Evolutionary conservation across 2,113 vertebrate species (phyloP).

Genomic region (Upupa epops): DNA sequence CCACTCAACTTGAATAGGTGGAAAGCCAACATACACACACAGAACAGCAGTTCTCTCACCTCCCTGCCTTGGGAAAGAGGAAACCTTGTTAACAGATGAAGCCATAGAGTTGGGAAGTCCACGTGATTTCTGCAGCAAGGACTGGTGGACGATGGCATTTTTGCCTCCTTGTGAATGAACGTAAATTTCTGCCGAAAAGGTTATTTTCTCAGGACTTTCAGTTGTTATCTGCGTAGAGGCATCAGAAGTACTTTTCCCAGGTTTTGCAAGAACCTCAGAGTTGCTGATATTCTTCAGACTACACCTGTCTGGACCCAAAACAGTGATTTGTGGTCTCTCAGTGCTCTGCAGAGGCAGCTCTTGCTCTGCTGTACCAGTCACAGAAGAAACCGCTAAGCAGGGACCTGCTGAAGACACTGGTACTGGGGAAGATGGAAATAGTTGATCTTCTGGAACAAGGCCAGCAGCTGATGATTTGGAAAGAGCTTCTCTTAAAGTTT

Average conservation of each 20-base stretch:
- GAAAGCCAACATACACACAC: rapidly evolving
- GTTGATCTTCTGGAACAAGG: neutral
- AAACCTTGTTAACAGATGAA: neutral
- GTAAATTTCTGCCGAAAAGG: constrained; percentile 70
- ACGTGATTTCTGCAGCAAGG: neutral
- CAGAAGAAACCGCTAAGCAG: neutral
- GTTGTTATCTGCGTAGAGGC: constrained; percentile 75
- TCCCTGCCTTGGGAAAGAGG: neutral
- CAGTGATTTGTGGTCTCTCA: neutral
- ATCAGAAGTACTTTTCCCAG: constrained; percentile 41
- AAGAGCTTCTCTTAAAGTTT: neutral
- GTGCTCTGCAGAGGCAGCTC: constrained; percentile 54
- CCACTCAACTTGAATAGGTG: neutral
- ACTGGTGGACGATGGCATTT: neutral
- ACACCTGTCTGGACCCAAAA: neutral
- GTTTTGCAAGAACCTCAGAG: neutral
- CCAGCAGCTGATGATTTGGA: neutral
- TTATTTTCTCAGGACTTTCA: constrained; percentile 38
- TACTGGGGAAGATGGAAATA: neutral
- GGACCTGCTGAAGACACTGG: neutral
- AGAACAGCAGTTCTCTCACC: constrained; percentile 61
- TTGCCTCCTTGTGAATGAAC: neutral
- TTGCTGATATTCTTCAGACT: neutral
- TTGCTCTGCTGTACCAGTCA: neutral
- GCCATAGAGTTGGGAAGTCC: neutral